These are phyloP conservation scores for Dicentrarchus labrax DNA, from an alignment of 2,113 vertebrate species.

Conservation along the genomic window DNA sequence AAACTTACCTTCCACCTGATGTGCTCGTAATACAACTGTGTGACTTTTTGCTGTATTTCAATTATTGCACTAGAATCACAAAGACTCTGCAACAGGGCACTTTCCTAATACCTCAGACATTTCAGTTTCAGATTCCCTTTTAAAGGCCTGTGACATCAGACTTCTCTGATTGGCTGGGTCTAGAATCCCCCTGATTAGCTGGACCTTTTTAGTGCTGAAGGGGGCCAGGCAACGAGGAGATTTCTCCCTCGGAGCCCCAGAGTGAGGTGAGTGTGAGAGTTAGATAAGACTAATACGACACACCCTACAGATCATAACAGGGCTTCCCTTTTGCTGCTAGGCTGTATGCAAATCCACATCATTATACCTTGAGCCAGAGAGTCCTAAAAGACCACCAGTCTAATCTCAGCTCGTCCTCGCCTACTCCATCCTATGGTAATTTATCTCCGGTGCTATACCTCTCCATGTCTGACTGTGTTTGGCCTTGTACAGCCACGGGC, in stretches of 20 bases:
- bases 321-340: conserved; percentile 64
- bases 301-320: conserved; percentile 70
- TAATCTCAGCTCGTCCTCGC: conserved; percentile 61
- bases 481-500: conserved; percentile 45
- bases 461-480: conserved; percentile 47
- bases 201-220: conserved; percentile 24
- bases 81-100: conserved; percentile 37
- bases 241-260: conserved; percentile 74
- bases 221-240: conserved; percentile 17
- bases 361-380: conserved; percentile 38
- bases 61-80: conserved; percentile 3
- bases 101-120: conserved; percentile 54
- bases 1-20: neutral
- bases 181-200: conserved; percentile 61
- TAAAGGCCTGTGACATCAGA: conserved; percentile 29
- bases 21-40: conserved; percentile 11
- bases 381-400: conserved; percentile 23
- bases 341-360: conserved; percentile 42
- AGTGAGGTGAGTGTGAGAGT: conserved; percentile 62
- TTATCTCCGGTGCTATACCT: conserved; percentile 65
- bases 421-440: conserved; percentile 43
- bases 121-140: conserved; percentile 39
- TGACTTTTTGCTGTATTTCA: conserved; percentile 15
- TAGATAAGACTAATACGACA: conserved; percentile 80
- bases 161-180: conserved; percentile 49